phyloP scores from a whole-genome alignment of 2,113 vertebrate species.

The Labrus mixtus region DNA sequence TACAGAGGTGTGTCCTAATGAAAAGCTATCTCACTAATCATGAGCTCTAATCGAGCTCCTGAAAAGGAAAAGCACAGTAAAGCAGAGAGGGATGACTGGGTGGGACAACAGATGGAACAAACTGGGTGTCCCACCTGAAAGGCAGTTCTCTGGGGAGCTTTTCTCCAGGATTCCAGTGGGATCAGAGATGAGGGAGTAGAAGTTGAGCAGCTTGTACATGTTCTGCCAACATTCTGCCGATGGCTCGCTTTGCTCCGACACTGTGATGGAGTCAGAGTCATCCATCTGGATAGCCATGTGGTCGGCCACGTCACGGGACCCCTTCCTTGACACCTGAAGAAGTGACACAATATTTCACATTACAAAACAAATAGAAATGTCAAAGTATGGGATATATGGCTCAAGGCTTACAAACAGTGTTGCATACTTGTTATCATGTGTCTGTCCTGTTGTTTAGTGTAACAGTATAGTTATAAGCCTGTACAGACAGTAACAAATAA shows the following conservation, averaged over 20 bases:
- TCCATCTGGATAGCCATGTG: slow-evolving; percentile 98
- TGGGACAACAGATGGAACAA: neutral
- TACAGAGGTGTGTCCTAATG: too few species aligned
- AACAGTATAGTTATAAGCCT: too few species aligned
- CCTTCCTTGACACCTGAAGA: slow-evolving; percentile 90
- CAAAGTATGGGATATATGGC: neutral
- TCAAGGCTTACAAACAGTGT: too few species aligned
- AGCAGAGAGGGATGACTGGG: neutral
- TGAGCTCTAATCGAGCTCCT: too few species aligned
- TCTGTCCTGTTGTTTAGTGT: too few species aligned
- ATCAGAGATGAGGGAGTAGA: slow-evolving; percentile 98
- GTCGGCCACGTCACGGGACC: slow-evolving; percentile 96
- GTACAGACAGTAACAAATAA: too few species aligned
- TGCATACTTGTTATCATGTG: too few species aligned
- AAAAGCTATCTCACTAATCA: too few species aligned
- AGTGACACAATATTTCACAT: neutral
- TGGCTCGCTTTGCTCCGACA: slow-evolving; percentile 98
- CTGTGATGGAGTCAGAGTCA: slow-evolving; percentile 97
- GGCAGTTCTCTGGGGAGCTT: slow-evolving; percentile 89
- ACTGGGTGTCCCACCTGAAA: slow-evolving; percentile 84
- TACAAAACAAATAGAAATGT: neutral
- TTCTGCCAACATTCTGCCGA: slow-evolving; percentile 99
- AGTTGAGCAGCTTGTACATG: slow-evolving; percentile 99
- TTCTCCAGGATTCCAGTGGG: slow-evolving; percentile 97
- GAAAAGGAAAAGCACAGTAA: neutral